Conservation (phyloP, 1,140 invertebrate species). For the Cotesia vestalis region DNA sequence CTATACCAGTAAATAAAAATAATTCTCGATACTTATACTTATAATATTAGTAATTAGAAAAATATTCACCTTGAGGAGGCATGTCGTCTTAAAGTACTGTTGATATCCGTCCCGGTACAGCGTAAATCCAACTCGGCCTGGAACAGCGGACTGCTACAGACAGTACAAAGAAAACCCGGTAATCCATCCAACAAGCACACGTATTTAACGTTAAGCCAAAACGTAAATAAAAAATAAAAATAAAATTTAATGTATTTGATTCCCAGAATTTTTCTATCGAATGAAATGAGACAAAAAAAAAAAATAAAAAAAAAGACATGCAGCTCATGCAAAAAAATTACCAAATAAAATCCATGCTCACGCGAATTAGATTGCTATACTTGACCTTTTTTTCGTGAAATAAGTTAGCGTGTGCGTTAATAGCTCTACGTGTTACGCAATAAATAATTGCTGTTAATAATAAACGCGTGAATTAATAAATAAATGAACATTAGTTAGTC, state of each 20-base stretch:
- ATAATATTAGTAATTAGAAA: background rate
- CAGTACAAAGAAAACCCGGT: conserved; percentile 45
- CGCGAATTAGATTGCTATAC: conserved; percentile 52
- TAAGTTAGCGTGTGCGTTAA: conserved; percentile 34
- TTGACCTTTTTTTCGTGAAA: conserved; percentile 59
- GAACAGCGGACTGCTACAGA: conserved; percentile 62
- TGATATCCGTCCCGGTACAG: conserved; percentile 55
- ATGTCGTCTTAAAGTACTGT: conserved; percentile 54
- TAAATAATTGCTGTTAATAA: too few relatives aligned
- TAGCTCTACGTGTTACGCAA: conserved; percentile 43
- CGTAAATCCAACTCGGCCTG: conserved; percentile 62
- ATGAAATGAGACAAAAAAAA: too few relatives aligned
- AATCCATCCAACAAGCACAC: conserved; percentile 1
- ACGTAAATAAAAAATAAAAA: conserved; percentile 11
- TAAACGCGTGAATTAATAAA: conserved; percentile 54
- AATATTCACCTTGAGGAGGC: conserved; percentile 59
- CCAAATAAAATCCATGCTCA: conserved; percentile 12
- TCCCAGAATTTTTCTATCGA: background rate
- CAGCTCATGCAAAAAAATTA: background rate
- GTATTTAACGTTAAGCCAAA: conserved; percentile 5
- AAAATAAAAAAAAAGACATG: background rate
- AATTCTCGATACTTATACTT: background rate
- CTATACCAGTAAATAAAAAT: conserved; percentile 10
- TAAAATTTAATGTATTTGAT: background rate
- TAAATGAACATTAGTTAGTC: conserved; percentile 41